phyloP scores from a whole-genome alignment of 1,140 invertebrate genomes.

The Drosophila watanabei region DNA sequence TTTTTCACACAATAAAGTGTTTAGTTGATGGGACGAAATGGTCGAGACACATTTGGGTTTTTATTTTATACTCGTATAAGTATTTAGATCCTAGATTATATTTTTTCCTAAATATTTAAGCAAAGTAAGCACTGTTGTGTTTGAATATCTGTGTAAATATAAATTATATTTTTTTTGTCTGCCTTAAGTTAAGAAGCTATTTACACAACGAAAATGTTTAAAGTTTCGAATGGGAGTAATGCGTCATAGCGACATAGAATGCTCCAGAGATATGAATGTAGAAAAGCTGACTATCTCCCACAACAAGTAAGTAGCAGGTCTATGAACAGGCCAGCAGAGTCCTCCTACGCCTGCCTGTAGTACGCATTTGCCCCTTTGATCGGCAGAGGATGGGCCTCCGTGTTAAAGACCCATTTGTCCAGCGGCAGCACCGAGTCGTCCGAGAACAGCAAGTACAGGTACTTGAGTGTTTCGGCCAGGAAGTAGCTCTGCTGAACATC shows the following conservation, averaged over 20 bases:
- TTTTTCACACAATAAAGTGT: slow-evolving; percentile 30
- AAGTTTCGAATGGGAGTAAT: no score
- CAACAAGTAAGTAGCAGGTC: no score
- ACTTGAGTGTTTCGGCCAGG: slow-evolving; percentile 99
- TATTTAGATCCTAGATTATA: background rate
- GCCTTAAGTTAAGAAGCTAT: no score
- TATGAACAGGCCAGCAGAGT: background rate
- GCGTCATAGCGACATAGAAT: slow-evolving; percentile 41
- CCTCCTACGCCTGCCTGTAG: slow-evolving; percentile 87
- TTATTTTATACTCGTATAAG: background rate
- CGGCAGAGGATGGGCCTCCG: slow-evolving; percentile 99
- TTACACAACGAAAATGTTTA: slow-evolving; percentile 64
- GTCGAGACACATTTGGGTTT: background rate
- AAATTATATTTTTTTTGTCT: slow-evolving; percentile 23
- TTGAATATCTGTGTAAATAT: slow-evolving; percentile 35
- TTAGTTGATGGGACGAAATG: background rate
- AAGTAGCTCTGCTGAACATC: slow-evolving; percentile 99
- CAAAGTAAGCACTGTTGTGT: slow-evolving; percentile 37
- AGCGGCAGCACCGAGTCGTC: slow-evolving; percentile 96
- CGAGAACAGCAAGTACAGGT: slow-evolving; percentile 98
- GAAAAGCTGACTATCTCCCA: background rate
- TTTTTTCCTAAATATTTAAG: slow-evolving; percentile 56
- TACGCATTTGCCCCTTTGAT: slow-evolving; percentile 92
- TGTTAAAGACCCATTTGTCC: slow-evolving; percentile 99
- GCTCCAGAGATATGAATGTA: slow-evolving; percentile 17